phyloP scores from a whole-genome alignment of 2,113 vertebrate genomes.

The Electrona antarctica region DNA sequence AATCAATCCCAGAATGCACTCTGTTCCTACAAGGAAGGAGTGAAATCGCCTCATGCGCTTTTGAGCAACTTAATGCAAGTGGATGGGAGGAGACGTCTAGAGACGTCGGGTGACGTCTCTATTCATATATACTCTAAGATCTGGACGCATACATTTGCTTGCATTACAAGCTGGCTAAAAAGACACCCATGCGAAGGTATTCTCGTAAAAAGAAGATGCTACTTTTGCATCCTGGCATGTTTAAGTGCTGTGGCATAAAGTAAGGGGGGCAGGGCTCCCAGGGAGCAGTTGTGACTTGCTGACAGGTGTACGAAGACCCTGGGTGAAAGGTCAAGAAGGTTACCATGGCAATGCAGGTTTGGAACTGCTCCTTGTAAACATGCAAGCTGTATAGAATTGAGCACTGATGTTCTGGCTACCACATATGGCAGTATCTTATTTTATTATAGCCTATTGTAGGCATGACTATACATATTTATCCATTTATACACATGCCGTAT shows the following conservation, averaged over 20 bases:
- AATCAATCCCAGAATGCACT: no score
- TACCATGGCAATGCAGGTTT: constrained; percentile 39
- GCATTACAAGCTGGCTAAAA: no score
- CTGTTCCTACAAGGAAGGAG: no score
- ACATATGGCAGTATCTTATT: neutral
- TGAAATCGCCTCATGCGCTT: no score
- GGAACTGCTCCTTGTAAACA: constrained; percentile 26
- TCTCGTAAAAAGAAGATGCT: neutral
- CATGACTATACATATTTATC: no score
- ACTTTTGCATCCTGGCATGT: neutral
- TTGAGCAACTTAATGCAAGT: no score
- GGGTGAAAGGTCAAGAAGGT: constrained; percentile 48
- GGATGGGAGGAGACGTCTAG: no score
- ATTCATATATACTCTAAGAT: no score
- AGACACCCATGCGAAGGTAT: no score
- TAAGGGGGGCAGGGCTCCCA: constrained; percentile 15
- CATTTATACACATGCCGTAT: neutral
- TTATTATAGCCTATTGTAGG: no score
- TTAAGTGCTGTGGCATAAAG: constrained; percentile 11
- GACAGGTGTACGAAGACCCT: constrained; percentile 65
- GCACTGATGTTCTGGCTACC: neutral
- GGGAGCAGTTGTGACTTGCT: constrained; percentile 60
- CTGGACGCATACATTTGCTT: no score
- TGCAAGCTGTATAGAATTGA: neutral
- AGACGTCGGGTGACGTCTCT: no score